These are phyloP conservation scores for Oophaga pumilio DNA, from an alignment of 2,113 vertebrate species.

Conservation along the genomic window DNA sequence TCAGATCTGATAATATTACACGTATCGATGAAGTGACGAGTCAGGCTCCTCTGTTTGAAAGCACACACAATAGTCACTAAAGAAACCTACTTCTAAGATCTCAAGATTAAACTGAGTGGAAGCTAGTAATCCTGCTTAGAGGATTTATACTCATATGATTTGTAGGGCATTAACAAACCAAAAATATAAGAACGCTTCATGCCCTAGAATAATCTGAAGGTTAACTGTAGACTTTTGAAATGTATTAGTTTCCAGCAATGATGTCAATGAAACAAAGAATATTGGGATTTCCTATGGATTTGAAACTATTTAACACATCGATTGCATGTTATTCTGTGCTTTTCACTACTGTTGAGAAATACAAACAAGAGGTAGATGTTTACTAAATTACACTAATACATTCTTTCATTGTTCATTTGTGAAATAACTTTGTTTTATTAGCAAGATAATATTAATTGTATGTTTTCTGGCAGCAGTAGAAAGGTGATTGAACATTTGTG, in stretches of 20 bases:
- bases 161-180: conserved; percentile 51
- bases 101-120: conserved; percentile 55
- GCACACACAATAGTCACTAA: conserved; percentile 46
- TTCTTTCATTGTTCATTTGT: background rate
- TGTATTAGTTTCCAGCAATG: conserved; percentile 33
- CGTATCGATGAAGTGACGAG: conserved; percentile 38
- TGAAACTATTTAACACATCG: background rate
- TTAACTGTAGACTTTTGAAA: conserved; percentile 38
- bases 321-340: background rate
- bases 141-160: conserved; percentile 56
- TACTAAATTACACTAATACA: background rate
- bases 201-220: conserved; percentile 49
- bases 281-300: conserved; percentile 13
- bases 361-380: too few relatives aligned
- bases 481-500: background rate
- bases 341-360: background rate
- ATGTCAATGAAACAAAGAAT: conserved; percentile 46
- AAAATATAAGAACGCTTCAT: conserved; percentile 49
- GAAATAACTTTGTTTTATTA: too few relatives aligned
- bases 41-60: conserved; percentile 33
- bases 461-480: background rate
- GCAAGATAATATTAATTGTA: too few relatives aligned
- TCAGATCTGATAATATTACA: conserved; percentile 51
- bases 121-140: conserved; percentile 54
- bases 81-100: conserved; percentile 53